Conservation (phyloP, 2,113 vertebrate genomes). For the Neogobius melanostomus region DNA sequence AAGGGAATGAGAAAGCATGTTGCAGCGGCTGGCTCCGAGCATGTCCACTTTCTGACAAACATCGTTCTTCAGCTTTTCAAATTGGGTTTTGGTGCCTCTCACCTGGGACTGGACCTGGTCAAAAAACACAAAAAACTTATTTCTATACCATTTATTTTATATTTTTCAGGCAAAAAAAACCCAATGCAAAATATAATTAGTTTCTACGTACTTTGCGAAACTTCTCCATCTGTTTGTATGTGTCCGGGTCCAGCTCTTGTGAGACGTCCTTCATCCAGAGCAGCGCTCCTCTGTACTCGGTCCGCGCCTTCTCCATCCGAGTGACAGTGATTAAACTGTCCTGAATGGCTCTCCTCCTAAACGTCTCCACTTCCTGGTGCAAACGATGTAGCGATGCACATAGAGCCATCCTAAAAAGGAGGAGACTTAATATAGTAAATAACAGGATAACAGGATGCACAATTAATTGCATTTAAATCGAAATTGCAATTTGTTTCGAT, state of each 20-base stretch:
- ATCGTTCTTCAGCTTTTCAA: constrained; percentile 85
- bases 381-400: constrained; percentile 79
- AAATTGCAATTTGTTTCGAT: background rate
- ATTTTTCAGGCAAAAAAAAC: too few relatives aligned
- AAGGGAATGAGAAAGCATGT: constrained; percentile 83
- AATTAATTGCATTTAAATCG: too few relatives aligned
- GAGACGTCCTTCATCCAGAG: constrained; percentile 87
- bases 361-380: constrained; percentile 84
- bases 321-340: constrained; percentile 82
- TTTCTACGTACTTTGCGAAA: constrained; percentile 78
- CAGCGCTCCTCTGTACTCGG: constrained; percentile 79
- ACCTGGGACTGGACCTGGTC: constrained; percentile 81
- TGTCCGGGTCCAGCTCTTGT: constrained; percentile 85
- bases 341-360: constrained; percentile 80
- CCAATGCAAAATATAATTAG: background rate
- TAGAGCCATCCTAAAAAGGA: constrained; percentile 72
- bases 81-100: constrained; percentile 79
- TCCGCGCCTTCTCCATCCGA: constrained; percentile 83
- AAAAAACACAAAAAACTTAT: background rate
- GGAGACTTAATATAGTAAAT: background rate
- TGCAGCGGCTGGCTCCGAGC: constrained; percentile 82
- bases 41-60: constrained; percentile 86
- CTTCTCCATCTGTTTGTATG: constrained; percentile 86
- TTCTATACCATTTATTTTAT: background rate
- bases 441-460: too few relatives aligned